Conservation (phyloP, 1,140 invertebrate genomes). For the Heliconius nattereri region DNA sequence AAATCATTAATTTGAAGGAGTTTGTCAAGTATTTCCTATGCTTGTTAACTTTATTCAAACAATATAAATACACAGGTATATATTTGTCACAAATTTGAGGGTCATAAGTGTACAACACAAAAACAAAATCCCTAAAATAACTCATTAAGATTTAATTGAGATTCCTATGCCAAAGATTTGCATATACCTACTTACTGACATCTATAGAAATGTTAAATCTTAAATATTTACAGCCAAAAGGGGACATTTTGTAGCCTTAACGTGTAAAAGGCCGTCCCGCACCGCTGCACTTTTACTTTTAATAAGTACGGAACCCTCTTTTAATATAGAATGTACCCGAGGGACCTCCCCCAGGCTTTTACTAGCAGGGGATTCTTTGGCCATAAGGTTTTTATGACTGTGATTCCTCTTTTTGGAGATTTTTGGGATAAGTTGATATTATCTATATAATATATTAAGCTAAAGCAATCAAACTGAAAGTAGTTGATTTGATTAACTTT, state of each 20-base stretch:
- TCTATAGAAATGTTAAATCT: slow-evolving; percentile 37
- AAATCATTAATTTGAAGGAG: slow-evolving; percentile 1
- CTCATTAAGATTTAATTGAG: slow-evolving; percentile 14
- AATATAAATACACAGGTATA: background rate
- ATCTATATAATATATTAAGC: background rate
- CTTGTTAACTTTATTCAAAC: background rate
- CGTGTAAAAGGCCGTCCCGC: slow-evolving; percentile 35
- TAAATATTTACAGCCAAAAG: slow-evolving; percentile 49
- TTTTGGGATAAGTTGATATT: slow-evolving; percentile 8
- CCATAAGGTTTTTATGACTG: slow-evolving; percentile 46
- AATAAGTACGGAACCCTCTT: slow-evolving; percentile 64
- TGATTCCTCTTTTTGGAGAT: slow-evolving; percentile 48
- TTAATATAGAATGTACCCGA: slow-evolving; percentile 62
- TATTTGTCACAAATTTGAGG: background rate
- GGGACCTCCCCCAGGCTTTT: slow-evolving; percentile 52
- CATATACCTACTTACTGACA: background rate
- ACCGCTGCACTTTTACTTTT: slow-evolving; percentile 61
- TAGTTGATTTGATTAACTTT: background rate
- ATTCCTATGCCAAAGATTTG: background rate
- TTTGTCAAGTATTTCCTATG: background rate
- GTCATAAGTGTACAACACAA: background rate
- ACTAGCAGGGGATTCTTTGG: slow-evolving; percentile 47
- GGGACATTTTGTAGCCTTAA: slow-evolving; percentile 38
- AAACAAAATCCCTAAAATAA: background rate
- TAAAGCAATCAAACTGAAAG: background rate